Percentiles rank a stretch among this genome's conserved stretches.
phyloP scores from a whole-genome alignment of 2,797 vertebrate genomes.

The Propithecus deckenii region DNA sequence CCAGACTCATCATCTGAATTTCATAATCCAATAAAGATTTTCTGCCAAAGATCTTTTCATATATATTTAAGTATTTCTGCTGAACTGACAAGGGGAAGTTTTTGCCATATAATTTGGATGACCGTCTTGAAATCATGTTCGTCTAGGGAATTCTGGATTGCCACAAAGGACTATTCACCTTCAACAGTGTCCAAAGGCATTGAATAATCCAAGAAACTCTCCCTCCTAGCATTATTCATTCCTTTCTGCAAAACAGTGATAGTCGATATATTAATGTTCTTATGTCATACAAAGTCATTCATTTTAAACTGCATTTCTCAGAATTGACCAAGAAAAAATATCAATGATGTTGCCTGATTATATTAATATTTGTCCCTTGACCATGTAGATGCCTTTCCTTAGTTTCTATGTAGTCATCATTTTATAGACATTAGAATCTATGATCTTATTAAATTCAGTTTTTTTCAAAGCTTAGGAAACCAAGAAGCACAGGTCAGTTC shows the following conservation, averaged over 20 bases:
- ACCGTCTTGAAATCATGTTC: neutral
- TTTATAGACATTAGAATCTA: neutral
- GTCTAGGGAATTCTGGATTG: neutral
- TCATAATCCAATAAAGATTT: neutral
- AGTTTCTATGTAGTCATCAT: neutral
- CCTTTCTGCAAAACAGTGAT: neutral
- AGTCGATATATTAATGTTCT: neutral
- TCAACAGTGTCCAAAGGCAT: neutral
- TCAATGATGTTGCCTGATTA: neutral
- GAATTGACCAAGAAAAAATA: neutral
- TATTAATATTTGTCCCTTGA: neutral
- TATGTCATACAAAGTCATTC: neutral
- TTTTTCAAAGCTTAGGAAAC: neutral
- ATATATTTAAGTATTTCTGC: neutral
- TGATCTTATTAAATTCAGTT: neutral
- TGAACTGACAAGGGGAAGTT: neutral
- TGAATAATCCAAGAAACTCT: neutral
- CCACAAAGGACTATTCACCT: neutral
- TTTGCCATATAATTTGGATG: neutral
- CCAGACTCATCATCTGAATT: neutral
- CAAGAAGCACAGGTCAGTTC: neutral
- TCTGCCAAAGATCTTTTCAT: neutral
- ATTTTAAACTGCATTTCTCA: neutral
- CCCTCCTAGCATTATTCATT: neutral
- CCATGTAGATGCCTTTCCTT: neutral